Conservation (phyloP, 2,113 vertebrate species). For the Cyanocitta stelleri region DNA sequence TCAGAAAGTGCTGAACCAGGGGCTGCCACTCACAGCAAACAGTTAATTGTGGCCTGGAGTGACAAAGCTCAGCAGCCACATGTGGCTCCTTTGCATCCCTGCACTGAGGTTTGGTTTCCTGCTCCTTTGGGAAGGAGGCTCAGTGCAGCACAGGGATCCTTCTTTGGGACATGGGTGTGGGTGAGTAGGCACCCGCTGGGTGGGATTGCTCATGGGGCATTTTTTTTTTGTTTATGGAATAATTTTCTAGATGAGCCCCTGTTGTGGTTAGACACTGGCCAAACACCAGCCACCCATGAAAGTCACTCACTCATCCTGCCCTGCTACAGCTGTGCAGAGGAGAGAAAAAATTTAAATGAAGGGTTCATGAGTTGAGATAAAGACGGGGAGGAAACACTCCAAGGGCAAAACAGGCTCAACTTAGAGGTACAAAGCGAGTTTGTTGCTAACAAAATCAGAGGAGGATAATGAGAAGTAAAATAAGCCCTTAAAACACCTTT, state of each 20-base stretch:
- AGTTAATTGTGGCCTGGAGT: background rate
- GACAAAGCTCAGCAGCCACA: background rate
- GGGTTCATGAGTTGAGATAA: background rate
- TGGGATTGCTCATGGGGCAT: background rate
- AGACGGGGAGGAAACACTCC: background rate
- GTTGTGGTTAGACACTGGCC: background rate
- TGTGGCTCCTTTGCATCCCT: background rate
- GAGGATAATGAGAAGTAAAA: background rate
- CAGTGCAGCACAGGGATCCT: background rate
- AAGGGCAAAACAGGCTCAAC: background rate
- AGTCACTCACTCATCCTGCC: background rate
- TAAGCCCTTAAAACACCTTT: background rate
- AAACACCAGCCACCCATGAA: background rate
- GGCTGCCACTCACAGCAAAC: background rate
- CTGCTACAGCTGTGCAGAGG: background rate
- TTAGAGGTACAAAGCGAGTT: background rate
- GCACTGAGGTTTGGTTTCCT: background rate
- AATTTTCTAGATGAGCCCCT: background rate
- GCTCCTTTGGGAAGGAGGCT: background rate
- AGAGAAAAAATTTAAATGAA: background rate
- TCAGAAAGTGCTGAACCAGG: background rate
- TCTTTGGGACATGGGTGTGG: background rate
- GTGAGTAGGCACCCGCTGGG: background rate
- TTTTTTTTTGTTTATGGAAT: background rate
- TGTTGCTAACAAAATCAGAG: background rate